Conservation (phyloP, 2,888 invertebrate genomes). For the Acheta domesticus region DNA sequence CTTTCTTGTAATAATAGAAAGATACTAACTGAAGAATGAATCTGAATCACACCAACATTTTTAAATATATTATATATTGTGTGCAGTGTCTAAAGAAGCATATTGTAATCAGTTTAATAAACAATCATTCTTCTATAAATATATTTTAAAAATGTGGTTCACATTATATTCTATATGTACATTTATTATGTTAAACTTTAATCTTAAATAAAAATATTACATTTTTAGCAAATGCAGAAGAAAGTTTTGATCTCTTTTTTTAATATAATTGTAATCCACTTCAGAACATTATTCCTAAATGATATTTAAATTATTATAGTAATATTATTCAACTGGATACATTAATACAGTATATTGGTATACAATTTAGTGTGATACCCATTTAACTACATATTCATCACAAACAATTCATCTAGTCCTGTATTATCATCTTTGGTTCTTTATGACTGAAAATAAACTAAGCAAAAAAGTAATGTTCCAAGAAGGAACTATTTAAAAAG, state of each 20-base stretch:
- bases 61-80: conserved; percentile 22
- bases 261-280: background rate
- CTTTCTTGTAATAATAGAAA: background rate
- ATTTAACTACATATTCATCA: no score
- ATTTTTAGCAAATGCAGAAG: conserved; percentile 34
- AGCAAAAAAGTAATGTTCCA: no score
- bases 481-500: no score
- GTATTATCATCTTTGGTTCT: no score
- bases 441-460: no score
- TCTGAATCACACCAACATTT: background rate
- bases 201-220: conserved; percentile 31
- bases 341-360: no score
- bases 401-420: no score
- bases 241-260: background rate
- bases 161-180: conserved; percentile 28
- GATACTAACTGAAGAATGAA: background rate
- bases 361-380: no score
- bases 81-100: background rate
- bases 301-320: no score
- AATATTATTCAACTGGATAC: no score
- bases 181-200: conserved; percentile 29
- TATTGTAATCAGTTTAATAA: background rate
- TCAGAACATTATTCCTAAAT: no score
- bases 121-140: conserved; percentile 11
- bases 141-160: background rate